Base-by-base conservation (phyloP, 2,797 vertebrate genomes). In the Diceros bicornis region DNA sequence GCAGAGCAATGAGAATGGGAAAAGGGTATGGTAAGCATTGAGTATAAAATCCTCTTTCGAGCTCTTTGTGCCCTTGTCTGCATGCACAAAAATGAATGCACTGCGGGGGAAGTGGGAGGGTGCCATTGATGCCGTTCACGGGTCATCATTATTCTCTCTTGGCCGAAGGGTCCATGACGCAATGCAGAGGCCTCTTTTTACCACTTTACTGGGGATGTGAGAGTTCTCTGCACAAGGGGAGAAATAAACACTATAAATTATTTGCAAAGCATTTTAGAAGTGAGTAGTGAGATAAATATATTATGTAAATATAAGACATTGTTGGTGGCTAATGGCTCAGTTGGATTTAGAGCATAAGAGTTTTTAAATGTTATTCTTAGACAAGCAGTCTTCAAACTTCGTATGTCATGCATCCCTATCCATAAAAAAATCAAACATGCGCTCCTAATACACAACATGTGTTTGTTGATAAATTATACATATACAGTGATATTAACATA, bases 301-400 rank as follows among this genome's bases (percentile, higher is more conserved):
- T 81, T 29, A 90, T 41, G 66, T 41, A 92, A 94, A 86, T 64
- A 79, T 1, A 77, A 37, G 72, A 55, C 78, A 37, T 50, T n/a
- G 20, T 50, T 92, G 62, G 32, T 91, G 50, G 41, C 32, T 74
- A 85, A 82, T 75, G 47, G 55, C 21, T 96, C 62, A 68, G 52
- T 0, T n/a, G 32, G 72, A n/a, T 74, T 66, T 79, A 29, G n/a
- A 86, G 52, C 50, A 62, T 23, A 44, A 81, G 57, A 50, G 16
- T 77, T 94, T 88, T 72, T 55, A 89, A 89, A 61, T 84, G 55
- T 94, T 95, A 89, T 37, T n/a, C 29, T 93, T 84, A 91, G 50
- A 91, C 8, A 95, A 86, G 25, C 47, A 55, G 32, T n/a, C 59
- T 81, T 81, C 52, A 57, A 64, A 47, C 7, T 86, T 93, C 72